These are phyloP conservation scores for Siniperca scherzeri DNA, from an alignment of 2,797 vertebrate genomes.

Conservation along the genomic window DNA sequence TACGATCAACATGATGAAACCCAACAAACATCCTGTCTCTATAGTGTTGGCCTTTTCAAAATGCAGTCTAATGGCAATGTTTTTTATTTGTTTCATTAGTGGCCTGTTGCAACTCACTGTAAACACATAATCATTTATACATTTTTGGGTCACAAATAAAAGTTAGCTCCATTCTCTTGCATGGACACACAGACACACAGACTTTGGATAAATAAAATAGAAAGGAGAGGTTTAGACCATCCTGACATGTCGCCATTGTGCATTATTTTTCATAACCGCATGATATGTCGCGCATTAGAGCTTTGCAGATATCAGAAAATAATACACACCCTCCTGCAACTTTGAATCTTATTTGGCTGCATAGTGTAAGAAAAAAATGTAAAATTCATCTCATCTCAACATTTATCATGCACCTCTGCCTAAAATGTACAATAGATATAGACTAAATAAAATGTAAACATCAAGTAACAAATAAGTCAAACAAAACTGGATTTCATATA, in stretches of 20 bases:
- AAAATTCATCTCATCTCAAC: background rate
- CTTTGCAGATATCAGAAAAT: background rate
- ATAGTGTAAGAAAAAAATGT: background rate
- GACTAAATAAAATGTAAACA: background rate
- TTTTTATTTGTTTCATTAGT: slow-evolving; percentile 6
- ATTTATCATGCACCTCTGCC: background rate
- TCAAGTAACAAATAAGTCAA: background rate
- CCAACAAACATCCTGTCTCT: background rate
- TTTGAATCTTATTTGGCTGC: background rate
- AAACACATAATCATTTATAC: background rate
- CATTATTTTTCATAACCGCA: background rate
- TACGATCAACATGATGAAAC: slow-evolving; percentile 28
- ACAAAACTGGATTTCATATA: background rate
- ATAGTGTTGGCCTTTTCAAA: slow-evolving; percentile 9
- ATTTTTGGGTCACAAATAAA: background rate
- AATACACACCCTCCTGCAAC: background rate
- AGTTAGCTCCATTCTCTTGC: background rate
- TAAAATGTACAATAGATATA: background rate
- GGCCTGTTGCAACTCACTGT: slow-evolving; percentile 14
- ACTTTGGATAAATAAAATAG: background rate
- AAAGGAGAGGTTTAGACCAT: background rate
- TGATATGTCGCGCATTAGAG: background rate
- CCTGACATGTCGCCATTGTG: background rate
- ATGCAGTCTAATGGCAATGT: background rate
- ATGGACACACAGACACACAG: background rate